A percentile compares a stretch with the other conserved stretches of the same genome.
These are phyloP conservation scores for Heteromyza rotundicornis DNA, from an alignment of 2,888 invertebrate species.

Conservation along the genomic window DNA sequence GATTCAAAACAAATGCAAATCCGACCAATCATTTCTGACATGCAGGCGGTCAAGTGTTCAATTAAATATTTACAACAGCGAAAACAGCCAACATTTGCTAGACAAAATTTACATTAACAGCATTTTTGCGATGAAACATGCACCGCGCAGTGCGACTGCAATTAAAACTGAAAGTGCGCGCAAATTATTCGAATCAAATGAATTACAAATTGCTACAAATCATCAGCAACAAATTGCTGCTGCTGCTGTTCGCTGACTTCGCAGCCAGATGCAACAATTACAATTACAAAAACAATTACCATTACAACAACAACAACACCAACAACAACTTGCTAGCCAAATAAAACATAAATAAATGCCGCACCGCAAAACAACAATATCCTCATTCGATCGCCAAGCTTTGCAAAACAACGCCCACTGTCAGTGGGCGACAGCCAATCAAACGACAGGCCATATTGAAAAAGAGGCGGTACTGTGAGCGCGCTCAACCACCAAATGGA, in stretches of 20 bases:
- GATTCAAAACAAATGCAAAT: no score
- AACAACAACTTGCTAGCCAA: slow-evolving; percentile 14
- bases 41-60: no score
- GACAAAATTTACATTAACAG: not conserved
- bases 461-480: slow-evolving; percentile 44
- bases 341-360: not conserved
- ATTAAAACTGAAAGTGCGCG: not conserved
- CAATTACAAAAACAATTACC: not conserved
- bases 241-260: no score
- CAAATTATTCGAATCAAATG: not conserved
- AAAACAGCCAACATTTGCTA: no score
- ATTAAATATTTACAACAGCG: no score
- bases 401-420: slow-evolving; percentile 40
- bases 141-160: not conserved
- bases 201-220: not conserved
- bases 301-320: slow-evolving; percentile 2
- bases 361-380: slow-evolving; percentile 15
- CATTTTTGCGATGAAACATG: no score
- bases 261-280: not conserved
- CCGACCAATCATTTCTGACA: no score
- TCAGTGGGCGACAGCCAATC: slow-evolving; percentile 42
- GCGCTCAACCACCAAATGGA: slow-evolving; percentile 16
- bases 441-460: slow-evolving; percentile 54
- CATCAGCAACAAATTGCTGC: not conserved
- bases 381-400: slow-evolving; percentile 18